Conservation (phyloP, 92 coral and sea anemone genomes). For the Phenganax marumi region DNA sequence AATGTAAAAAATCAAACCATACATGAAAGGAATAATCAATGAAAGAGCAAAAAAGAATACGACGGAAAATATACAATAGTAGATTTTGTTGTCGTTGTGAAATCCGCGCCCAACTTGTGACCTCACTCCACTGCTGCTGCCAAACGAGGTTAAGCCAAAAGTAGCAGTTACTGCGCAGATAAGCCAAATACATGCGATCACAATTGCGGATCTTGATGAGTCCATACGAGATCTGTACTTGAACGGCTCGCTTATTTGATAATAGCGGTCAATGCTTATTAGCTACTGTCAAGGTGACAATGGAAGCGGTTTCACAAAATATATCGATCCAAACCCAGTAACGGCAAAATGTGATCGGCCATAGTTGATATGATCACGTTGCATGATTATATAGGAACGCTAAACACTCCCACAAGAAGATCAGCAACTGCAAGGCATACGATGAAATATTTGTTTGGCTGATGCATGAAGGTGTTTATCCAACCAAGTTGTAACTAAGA, state of each 20-base stretch:
- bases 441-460: slow-evolving; percentile 35
- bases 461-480: slow-evolving; percentile 15
- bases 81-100: slow-evolving; percentile 14
- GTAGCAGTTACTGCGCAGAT: slow-evolving; percentile 33
- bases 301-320: slow-evolving; percentile 26
- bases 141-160: slow-evolving; percentile 34
- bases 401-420: slow-evolving; percentile 32
- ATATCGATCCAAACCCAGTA: slow-evolving; percentile 35
- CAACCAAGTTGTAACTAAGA: slow-evolving; percentile 8
- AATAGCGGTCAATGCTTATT: slow-evolving; percentile 36
- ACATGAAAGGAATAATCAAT: slow-evolving; percentile 24
- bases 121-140: slow-evolving; percentile 3
- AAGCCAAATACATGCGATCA: slow-evolving; percentile 40
- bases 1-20: slow-evolving; percentile 27
- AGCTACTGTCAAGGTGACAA: slow-evolving; percentile 32
- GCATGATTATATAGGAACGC: slow-evolving; percentile 5
- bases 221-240: slow-evolving; percentile 30
- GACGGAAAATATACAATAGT: background rate
- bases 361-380: background rate
- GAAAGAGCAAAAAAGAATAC: slow-evolving; percentile 32
- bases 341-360: slow-evolving; percentile 27
- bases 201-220: slow-evolving; percentile 12
- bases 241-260: slow-evolving; percentile 37
- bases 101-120: slow-evolving; percentile 22
- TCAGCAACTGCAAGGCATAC: slow-evolving; percentile 37